Evolutionary conservation across 1,140 invertebrate genomes (phyloP).

Genomic region (Pseudomyrmex gracilis): DNA sequence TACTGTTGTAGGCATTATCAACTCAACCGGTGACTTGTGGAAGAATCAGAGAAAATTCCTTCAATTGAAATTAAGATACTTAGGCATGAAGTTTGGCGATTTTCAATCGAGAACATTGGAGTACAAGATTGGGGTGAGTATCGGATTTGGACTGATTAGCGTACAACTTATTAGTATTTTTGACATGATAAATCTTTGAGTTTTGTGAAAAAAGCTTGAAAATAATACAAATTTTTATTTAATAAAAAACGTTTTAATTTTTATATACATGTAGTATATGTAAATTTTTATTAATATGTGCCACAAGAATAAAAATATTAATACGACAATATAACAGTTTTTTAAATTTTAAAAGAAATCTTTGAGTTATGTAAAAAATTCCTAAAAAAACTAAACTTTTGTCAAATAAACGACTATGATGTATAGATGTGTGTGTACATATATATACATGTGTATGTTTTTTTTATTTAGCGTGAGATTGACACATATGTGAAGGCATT

Average conservation of each 20-base stretch:
- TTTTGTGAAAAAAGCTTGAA: neutral
- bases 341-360: too few relatives aligned
- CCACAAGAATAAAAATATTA: too few relatives aligned
- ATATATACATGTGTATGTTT: neutral
- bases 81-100: constrained; percentile 93
- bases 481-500: constrained; percentile 89
- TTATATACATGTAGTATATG: too few relatives aligned
- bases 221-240: neutral
- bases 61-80: constrained; percentile 94
- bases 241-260: neutral
- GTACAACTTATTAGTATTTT: neutral
- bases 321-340: too few relatives aligned
- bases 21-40: constrained; percentile 96
- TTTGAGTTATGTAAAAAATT: too few relatives aligned
- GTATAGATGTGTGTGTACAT: too few relatives aligned
- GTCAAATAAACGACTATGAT: constrained; percentile 1
- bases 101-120: constrained; percentile 93
- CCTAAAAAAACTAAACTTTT: neutral
- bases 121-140: constrained; percentile 92
- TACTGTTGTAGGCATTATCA: constrained; percentile 92
- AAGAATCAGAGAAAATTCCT: constrained; percentile 96
- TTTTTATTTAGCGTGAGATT: constrained; percentile 89
- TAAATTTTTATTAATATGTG: too few relatives aligned
- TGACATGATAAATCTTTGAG: neutral
- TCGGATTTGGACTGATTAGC: constrained; percentile 2